These are phyloP conservation scores for Parotocinclus haroldoi DNA, from an alignment of 2,797 vertebrate species.

Conservation along the genomic window DNA sequence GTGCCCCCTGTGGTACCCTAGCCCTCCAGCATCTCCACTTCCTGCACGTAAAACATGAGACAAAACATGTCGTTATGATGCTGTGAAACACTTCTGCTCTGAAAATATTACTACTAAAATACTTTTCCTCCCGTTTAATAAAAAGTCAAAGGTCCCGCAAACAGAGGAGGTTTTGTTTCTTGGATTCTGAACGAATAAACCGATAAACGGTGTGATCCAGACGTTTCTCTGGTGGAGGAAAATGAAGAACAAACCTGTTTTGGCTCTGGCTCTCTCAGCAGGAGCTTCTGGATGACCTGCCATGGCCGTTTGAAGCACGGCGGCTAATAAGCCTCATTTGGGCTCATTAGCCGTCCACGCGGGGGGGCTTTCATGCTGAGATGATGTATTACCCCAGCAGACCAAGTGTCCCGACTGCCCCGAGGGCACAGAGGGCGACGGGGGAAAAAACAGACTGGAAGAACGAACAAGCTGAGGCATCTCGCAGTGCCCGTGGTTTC, in stretches of 20 bases:
- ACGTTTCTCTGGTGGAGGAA: not conserved
- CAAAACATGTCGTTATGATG: too few species aligned
- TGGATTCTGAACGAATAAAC: too few species aligned
- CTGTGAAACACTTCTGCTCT: too few species aligned
- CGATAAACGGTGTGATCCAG: too few species aligned
- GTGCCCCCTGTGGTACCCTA: too few species aligned
- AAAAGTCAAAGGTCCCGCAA: too few species aligned
- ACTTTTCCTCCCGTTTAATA: too few species aligned
- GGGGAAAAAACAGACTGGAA: not conserved
- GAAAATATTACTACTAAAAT: too few species aligned
- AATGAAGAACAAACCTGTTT: constrained; percentile 39
- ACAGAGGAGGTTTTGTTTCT: too few species aligned
- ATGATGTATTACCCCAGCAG: constrained; percentile 68
- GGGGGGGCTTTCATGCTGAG: constrained; percentile 68
- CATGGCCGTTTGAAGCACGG: constrained; percentile 68
- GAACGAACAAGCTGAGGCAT: not conserved
- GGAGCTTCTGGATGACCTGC: constrained; percentile 57
- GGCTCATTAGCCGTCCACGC: constrained; percentile 76
- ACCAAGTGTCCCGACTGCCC: constrained; percentile 33
- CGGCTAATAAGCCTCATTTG: constrained; percentile 73
- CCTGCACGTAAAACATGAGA: too few species aligned
- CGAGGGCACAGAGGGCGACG: constrained; percentile 16
- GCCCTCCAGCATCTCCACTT: too few species aligned
- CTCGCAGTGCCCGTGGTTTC: too few species aligned
- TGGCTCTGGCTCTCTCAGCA: constrained; percentile 54